These are phyloP conservation scores for Neomonachus schauinslandi DNA, from an alignment of 2,113 vertebrate species.

Conservation along the genomic window DNA sequence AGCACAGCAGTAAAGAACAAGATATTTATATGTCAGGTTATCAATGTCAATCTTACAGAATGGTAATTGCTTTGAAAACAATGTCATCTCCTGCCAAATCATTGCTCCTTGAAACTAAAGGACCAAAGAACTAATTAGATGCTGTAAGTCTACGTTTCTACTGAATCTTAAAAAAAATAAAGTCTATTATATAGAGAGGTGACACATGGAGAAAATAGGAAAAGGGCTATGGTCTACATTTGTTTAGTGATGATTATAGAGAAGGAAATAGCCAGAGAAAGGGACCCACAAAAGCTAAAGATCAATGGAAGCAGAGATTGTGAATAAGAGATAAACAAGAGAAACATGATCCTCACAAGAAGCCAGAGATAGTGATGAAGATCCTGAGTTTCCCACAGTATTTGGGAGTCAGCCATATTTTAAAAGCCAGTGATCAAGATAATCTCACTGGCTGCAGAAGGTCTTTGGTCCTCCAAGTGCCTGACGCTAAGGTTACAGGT, in stretches of 20 bases:
- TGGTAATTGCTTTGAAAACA: background rate
- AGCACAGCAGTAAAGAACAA: background rate
- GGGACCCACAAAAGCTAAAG: background rate
- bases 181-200: background rate
- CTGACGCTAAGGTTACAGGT: background rate
- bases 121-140: background rate
- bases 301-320: background rate
- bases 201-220: background rate
- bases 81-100: background rate
- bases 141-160: background rate
- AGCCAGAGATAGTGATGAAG: background rate
- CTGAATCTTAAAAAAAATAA: background rate
- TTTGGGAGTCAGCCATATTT: background rate
- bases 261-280: background rate
- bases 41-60: background rate
- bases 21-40: background rate
- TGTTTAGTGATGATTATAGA: background rate
- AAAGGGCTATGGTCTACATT: background rate
- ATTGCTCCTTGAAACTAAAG: background rate
- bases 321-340: background rate
- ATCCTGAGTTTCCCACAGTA: background rate
- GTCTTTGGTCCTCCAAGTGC: background rate
- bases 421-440: background rate
- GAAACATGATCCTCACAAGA: background rate
- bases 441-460: background rate